phyloP scores from a whole-genome alignment of 2,113 vertebrate genomes.

The Artemisiospiza belli region DNA sequence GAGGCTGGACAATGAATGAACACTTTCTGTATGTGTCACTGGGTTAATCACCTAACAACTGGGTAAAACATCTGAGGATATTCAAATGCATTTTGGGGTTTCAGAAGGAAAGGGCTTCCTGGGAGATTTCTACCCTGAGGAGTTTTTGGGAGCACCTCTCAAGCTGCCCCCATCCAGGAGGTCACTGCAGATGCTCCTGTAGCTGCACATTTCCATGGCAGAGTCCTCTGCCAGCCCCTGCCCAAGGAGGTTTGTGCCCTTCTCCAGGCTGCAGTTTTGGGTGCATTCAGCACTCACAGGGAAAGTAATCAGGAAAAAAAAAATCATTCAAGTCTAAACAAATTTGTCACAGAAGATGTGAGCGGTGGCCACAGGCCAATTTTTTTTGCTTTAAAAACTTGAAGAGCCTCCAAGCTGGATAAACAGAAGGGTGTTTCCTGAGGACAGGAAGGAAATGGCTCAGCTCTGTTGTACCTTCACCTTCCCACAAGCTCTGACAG shows the following conservation, averaged over 20 bases:
- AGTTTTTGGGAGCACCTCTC: background rate
- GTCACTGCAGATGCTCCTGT: background rate
- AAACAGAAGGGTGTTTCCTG: constrained; percentile 13
- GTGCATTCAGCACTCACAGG: background rate
- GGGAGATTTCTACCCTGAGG: background rate
- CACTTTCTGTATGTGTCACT: background rate
- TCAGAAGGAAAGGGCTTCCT: background rate
- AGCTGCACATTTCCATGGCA: background rate
- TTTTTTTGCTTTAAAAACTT: background rate
- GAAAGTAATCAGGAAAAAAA: background rate
- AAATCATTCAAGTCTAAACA: background rate
- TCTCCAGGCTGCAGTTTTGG: background rate
- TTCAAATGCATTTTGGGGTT: background rate
- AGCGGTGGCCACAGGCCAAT: background rate
- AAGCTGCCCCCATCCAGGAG: background rate
- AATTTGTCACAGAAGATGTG: background rate
- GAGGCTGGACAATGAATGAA: background rate
- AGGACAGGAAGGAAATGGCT: constrained; percentile 14
- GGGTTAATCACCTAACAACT: background rate
- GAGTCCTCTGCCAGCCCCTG: background rate
- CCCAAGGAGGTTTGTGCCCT: background rate
- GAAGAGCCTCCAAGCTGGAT: background rate
- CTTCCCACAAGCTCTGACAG: background rate
- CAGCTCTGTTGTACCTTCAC: background rate
- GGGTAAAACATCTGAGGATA: background rate